Evolutionary conservation across 2,113 vertebrate genomes (phyloP).

Genomic region (Chloebia gouldiae): DNA sequence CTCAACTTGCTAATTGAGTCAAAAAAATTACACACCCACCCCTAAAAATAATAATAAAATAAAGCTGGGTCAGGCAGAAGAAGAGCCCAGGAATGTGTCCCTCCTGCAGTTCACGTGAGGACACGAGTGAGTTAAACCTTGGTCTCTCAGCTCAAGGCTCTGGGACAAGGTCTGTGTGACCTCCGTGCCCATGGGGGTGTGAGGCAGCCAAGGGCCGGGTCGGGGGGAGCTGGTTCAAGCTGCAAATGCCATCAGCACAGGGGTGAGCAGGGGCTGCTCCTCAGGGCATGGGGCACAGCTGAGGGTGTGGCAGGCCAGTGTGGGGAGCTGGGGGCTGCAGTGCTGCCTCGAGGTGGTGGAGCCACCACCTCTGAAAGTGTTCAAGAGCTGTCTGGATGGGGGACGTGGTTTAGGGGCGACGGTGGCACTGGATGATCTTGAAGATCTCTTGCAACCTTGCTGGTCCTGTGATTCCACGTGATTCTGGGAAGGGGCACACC

Average conservation of each 20-base stretch:
- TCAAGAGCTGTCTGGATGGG: not conserved
- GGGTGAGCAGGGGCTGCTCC: not conserved
- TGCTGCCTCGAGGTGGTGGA: not conserved
- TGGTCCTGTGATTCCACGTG: not conserved
- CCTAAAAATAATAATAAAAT: not conserved
- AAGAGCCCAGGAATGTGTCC: not conserved
- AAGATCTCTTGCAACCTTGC: not conserved
- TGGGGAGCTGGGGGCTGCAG: not conserved
- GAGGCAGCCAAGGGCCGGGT: no score
- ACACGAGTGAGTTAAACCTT: not conserved
- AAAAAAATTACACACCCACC: not conserved
- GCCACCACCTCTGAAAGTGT: not conserved
- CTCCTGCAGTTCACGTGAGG: not conserved
- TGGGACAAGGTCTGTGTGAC: not conserved
- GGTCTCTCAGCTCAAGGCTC: not conserved
- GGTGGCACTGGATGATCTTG: not conserved
- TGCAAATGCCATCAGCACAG: not conserved
- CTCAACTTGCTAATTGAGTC: not conserved
- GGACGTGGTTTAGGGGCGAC: not conserved
- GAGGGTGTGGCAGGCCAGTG: not conserved
- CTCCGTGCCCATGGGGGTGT: fast-evolving
- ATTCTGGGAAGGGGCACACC: not conserved
- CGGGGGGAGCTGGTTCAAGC: not conserved
- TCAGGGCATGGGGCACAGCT: not conserved
- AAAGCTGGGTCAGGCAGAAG: not conserved